Conservation (phyloP, 2,888 invertebrate species). For the Andrena camellia region DNA sequence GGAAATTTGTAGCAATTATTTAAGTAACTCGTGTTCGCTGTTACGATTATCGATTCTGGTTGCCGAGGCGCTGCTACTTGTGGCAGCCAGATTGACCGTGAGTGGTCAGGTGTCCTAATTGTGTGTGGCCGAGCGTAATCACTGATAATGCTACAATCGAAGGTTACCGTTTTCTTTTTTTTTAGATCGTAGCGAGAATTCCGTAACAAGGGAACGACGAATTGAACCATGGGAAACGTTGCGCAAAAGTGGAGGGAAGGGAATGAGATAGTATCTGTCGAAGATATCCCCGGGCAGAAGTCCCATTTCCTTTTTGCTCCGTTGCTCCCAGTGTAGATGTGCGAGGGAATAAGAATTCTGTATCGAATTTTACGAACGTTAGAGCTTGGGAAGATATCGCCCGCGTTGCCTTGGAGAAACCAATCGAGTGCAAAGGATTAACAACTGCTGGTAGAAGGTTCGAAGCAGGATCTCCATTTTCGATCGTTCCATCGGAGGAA, state of each 20-base stretch:
- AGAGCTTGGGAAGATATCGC: too few relatives aligned
- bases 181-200: background rate
- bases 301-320: background rate
- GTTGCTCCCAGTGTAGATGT: background rate
- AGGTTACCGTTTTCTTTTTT: background rate
- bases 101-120: background rate
- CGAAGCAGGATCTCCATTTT: background rate
- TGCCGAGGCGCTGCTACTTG: background rate
- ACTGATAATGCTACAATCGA: too few relatives aligned
- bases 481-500: background rate
- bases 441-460: background rate
- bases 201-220: background rate
- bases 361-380: too few relatives aligned
- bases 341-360: background rate
- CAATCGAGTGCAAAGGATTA: slow-evolving; percentile 26
- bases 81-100: background rate
- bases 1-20: slow-evolving; percentile 10
- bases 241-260: too few relatives aligned
- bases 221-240: too few relatives aligned
- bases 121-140: background rate
- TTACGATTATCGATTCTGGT: slow-evolving; percentile 26
- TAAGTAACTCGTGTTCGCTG: background rate
- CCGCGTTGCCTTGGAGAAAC: too few relatives aligned
- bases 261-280: too few relatives aligned
- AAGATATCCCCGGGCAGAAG: background rate